Evolutionary conservation across 2,113 vertebrate genomes (phyloP).

Genomic region (Picathartes gymnocephalus): DNA sequence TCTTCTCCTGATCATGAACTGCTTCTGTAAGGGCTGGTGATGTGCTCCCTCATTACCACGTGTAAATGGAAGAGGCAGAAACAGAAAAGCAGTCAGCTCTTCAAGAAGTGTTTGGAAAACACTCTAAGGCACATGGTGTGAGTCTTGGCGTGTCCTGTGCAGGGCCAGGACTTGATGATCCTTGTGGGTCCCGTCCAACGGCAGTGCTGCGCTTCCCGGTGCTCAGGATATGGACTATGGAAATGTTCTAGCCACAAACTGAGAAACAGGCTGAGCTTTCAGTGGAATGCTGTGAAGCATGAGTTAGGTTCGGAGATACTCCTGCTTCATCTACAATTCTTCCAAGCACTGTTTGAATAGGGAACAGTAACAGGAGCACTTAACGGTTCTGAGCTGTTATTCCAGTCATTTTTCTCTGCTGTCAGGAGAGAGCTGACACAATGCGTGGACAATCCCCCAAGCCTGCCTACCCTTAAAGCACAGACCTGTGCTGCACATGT

Average conservation of each 20-base stretch:
- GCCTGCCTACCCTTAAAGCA: neutral
- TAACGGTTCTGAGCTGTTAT: neutral
- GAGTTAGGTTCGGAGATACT: neutral
- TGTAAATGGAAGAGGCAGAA: neutral
- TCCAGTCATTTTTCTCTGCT: neutral
- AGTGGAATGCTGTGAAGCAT: neutral
- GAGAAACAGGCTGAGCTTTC: neutral
- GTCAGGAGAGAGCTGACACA: neutral
- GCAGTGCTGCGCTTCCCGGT: neutral
- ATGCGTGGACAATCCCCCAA: neutral
- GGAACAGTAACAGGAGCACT: neutral
- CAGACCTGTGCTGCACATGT: neutral
- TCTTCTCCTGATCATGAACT: neutral
- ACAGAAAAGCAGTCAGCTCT: neutral
- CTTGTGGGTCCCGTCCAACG: neutral
- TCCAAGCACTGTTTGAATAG: neutral
- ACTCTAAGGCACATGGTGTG: neutral
- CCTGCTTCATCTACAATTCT: neutral
- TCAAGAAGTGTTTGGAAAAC: neutral
- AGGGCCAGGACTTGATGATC: neutral
- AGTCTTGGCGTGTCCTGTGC: neutral
- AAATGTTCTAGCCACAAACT: neutral
- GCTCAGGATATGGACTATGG: neutral
- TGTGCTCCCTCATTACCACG: fast-evolving
- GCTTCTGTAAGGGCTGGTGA: neutral